These are phyloP conservation scores for Matsumurasca onukii DNA, from an alignment of 1,140 invertebrate genomes.

Conservation along the genomic window DNA sequence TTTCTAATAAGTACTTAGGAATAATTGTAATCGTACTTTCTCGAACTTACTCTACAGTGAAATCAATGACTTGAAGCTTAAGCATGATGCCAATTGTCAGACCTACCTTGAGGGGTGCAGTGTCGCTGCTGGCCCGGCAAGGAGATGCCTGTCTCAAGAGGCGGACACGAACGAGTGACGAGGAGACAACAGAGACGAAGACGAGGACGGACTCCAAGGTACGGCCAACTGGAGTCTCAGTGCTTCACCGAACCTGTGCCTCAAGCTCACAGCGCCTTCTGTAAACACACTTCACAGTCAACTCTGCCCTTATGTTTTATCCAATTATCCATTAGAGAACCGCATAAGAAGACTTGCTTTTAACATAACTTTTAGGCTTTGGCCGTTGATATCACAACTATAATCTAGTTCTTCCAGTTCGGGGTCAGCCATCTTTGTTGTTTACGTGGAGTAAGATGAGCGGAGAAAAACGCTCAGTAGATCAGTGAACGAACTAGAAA, in stretches of 20 bases:
- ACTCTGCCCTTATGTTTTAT: background rate
- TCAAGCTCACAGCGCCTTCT: conserved; percentile 33
- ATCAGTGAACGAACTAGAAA: too few species aligned
- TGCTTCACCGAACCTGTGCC: conserved; percentile 27
- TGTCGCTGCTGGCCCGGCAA: conserved; percentile 34
- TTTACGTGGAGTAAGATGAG: too few species aligned
- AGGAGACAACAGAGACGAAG: background rate
- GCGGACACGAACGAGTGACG: conserved; percentile 33
- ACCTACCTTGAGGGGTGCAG: conserved; percentile 37
- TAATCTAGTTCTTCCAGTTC: too few species aligned
- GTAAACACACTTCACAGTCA: conserved; percentile 17
- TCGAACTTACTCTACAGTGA: conserved; percentile 7
- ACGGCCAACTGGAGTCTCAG: conserved; percentile 1
- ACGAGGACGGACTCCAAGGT: conserved; percentile 2
- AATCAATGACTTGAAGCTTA: background rate
- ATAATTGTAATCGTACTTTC: too few species aligned
- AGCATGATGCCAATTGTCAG: too few species aligned
- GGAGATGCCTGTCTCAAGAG: conserved; percentile 39
- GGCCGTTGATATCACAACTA: conserved; percentile 6
- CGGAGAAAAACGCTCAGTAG: too few species aligned
- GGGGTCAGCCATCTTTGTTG: too few species aligned
- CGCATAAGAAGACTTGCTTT: background rate
- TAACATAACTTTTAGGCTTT: background rate
- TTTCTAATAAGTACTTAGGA: conserved; percentile 43
- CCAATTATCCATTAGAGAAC: conserved; percentile 3